Evolutionary conservation across 2,113 vertebrate genomes (phyloP).

Genomic region (Pogona vitticeps): DNA sequence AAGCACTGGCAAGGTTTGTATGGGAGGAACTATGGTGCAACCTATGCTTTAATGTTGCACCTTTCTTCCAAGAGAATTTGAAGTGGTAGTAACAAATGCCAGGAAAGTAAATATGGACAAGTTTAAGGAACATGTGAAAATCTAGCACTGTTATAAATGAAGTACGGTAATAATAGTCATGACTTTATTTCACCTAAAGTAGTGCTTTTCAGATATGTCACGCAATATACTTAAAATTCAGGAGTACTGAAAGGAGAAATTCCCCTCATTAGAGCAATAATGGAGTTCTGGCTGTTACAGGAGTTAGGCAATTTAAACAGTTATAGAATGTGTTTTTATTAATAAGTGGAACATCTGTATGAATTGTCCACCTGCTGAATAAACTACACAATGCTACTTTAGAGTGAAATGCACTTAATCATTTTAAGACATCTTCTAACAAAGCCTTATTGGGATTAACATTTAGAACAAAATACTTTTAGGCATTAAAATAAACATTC

Average conservation of each 20-base stretch:
- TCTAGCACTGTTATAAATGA: constrained; percentile 72
- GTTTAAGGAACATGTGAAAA: constrained; percentile 73
- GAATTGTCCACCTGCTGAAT: constrained; percentile 79
- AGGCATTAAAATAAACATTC: constrained; percentile 74
- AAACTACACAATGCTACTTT: constrained; percentile 66
- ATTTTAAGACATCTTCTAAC: constrained; percentile 76
- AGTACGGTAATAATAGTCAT: constrained; percentile 81
- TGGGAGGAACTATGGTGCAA: background rate
- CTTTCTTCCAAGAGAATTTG: constrained; percentile 29
- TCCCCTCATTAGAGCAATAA: constrained; percentile 81
- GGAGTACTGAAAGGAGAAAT: constrained; percentile 76
- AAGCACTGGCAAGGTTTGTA: background rate
- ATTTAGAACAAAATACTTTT: constrained; percentile 80
- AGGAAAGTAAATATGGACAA: constrained; percentile 76
- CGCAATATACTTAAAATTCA: constrained; percentile 82
- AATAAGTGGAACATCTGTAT: constrained; percentile 77
- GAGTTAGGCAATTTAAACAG: constrained; percentile 78
- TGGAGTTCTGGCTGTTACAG: constrained; percentile 78
- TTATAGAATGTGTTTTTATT: constrained; percentile 74
- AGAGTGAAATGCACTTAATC: constrained; percentile 71
- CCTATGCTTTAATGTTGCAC: background rate
- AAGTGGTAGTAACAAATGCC: constrained; percentile 62
- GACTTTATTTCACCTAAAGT: constrained; percentile 81
- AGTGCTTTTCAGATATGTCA: constrained; percentile 79
- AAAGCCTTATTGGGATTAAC: constrained; percentile 76